Percentiles rank a stretch among this genome's conserved stretches.
Evolutionary conservation across 2,888 invertebrate genomes (phyloP).

Genomic region (Lasioglossum leucozonium): DNA sequence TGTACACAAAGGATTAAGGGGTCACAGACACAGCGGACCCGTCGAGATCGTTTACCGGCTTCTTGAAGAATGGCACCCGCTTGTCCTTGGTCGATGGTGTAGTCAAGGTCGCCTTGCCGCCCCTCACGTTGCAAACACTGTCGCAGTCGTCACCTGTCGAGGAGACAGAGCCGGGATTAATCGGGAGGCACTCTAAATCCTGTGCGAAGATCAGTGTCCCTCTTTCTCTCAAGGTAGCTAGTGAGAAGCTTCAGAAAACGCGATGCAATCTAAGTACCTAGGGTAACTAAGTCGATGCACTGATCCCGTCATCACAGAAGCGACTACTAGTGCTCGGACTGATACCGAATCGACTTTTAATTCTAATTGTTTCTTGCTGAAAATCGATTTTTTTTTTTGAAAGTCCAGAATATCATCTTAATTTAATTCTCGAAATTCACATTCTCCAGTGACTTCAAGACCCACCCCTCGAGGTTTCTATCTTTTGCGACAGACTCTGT

Average conservation of each 20-base stretch:
- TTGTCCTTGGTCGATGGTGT: constrained; percentile 98
- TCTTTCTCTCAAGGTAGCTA: constrained; percentile 71
- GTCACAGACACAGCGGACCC: constrained; percentile 41
- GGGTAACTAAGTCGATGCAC: constrained; percentile 55
- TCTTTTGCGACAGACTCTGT: too few species aligned
- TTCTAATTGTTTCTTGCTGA: not conserved
- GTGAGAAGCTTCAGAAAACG: constrained; percentile 60
- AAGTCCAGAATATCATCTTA: too few species aligned
- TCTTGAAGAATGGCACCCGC: constrained; percentile 99
- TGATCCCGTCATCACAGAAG: constrained; percentile 54
- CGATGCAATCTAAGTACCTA: constrained; percentile 62
- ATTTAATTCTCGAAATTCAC: too few species aligned
- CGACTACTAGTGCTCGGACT: constrained; percentile 50
- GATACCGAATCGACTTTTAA: not conserved
- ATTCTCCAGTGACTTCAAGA: too few species aligned
- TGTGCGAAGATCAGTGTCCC: constrained; percentile 57
- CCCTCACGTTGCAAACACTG: constrained; percentile 92
- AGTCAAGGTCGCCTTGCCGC: constrained; percentile 92
- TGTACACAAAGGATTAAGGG: constrained; percentile 23
- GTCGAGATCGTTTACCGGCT: constrained; percentile 85
- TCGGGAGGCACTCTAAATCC: not conserved
- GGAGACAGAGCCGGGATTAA: constrained; percentile 29
- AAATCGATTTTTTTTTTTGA: too few species aligned
- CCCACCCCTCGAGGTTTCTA: too few species aligned
- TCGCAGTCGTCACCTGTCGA: constrained; percentile 95